Percentiles rank a stretch among this genome's conserved stretches.
Conservation (phyloP, 2,888 invertebrate genomes). For the Periphyllus acericola region DNA sequence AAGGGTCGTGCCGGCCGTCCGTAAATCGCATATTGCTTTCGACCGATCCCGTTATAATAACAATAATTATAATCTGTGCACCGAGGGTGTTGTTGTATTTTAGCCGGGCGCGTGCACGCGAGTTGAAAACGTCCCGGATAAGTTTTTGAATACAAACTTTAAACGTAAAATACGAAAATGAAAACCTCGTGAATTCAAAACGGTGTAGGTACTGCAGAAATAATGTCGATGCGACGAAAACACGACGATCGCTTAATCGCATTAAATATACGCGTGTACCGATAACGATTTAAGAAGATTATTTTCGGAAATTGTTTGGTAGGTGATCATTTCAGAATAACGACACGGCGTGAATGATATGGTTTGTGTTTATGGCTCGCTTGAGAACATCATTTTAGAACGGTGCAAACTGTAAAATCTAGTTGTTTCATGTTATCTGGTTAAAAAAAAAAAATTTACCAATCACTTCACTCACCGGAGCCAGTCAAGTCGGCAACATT, state of each 20-base stretch:
- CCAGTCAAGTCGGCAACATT: too few species aligned
- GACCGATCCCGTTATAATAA: neutral
- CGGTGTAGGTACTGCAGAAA: neutral
- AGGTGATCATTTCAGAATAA: neutral
- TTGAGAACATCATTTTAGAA: neutral
- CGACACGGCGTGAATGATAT: neutral
- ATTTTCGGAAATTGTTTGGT: neutral
- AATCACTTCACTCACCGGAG: too few species aligned
- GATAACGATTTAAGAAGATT: neutral
- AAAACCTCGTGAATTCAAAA: conserved; percentile 15
- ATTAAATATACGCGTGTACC: neutral
- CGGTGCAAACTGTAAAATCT: too few species aligned
- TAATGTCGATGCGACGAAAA: neutral
- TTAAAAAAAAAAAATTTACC: too few species aligned
- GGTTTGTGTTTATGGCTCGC: neutral
- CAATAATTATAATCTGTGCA: neutral
- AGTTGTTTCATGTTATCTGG: too few species aligned
- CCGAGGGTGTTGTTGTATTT: conserved; percentile 31
- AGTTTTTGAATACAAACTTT: conserved; percentile 38
- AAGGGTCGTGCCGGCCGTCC: too few species aligned
- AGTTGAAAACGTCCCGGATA: conserved; percentile 1
- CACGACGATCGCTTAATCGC: neutral
- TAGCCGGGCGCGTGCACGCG: neutral
- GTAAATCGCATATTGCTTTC: neutral
- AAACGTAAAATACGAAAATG: conserved; percentile 22